Conservation (phyloP, 2,888 invertebrate species). For the Caradrina clavipalpis region DNA sequence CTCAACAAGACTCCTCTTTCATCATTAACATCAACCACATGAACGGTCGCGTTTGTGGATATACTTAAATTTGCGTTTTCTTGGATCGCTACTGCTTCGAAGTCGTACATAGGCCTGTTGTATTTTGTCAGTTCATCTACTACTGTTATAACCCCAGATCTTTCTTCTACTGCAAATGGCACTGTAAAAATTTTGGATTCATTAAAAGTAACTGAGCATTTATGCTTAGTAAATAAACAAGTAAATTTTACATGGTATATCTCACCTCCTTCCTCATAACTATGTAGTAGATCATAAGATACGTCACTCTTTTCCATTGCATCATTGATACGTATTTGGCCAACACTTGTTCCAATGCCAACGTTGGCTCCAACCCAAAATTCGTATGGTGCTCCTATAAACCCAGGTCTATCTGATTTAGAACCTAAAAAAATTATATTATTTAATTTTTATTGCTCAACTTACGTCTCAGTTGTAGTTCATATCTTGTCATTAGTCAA, state of each 20-base stretch:
- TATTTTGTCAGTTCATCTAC: conserved; percentile 94
- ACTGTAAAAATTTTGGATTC: conserved; percentile 89
- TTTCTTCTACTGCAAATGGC: conserved; percentile 97
- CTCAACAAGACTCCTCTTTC: conserved; percentile 92
- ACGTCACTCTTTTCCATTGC: conserved; percentile 92
- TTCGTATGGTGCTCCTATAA: conserved; percentile 96
- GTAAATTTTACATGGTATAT: conserved; percentile 12
- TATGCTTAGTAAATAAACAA: not conserved
- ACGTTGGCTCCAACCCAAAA: conserved; percentile 98
- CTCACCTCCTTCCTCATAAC: conserved; percentile 95
- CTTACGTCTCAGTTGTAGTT: not conserved
- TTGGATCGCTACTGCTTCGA: conserved; percentile 95
- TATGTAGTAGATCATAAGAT: conserved; percentile 95
- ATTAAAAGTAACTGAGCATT: not conserved
- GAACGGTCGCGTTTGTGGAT: conserved; percentile 96
- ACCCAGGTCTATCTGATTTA: conserved; percentile 92
- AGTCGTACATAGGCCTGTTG: conserved; percentile 93
- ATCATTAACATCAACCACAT: conserved; percentile 95
- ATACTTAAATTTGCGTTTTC: conserved; percentile 92
- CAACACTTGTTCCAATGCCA: conserved; percentile 95
- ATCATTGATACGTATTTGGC: conserved; percentile 95
- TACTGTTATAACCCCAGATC: conserved; percentile 96
- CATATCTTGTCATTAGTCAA: not conserved
- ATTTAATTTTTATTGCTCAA: not conserved
- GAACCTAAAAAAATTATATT: conserved; percentile 78